Conservation (phyloP, 2,888 invertebrate genomes). For the Agrochola litura region DNA sequence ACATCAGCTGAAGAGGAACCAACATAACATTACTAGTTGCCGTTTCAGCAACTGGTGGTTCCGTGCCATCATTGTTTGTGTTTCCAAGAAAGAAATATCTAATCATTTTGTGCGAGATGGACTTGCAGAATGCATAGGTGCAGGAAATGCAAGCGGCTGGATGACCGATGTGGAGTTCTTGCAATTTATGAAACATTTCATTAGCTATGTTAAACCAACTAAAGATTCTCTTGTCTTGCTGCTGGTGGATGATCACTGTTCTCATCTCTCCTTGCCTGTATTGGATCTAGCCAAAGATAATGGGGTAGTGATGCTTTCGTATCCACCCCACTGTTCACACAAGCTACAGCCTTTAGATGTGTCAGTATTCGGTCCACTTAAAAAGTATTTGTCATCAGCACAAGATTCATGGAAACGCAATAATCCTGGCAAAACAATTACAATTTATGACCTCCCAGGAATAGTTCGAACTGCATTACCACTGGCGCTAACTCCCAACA, state of each 20-base stretch:
- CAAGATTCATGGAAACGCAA: constrained; percentile 5
- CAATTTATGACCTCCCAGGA: neutral
- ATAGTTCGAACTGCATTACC: too few species aligned
- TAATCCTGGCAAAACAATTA: neutral
- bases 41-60: neutral
- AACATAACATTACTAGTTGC: neutral
- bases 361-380: neutral
- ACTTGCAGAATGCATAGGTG: neutral
- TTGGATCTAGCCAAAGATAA: constrained; percentile 5
- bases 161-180: neutral
- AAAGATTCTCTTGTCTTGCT: neutral
- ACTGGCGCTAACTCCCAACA: too few species aligned
- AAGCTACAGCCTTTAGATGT: neutral
- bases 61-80: neutral
- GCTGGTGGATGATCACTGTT: constrained; percentile 1
- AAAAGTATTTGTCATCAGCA: constrained; percentile 3
- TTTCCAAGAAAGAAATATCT: neutral
- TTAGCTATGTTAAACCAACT: constrained; percentile 5
- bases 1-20: constrained; percentile 1
- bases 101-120: constrained; percentile 1
- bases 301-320: constrained; percentile 3
- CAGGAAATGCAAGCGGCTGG: constrained; percentile 6
- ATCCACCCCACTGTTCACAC: constrained; percentile 1
- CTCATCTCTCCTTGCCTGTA: neutral
- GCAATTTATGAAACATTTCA: neutral